These are phyloP conservation scores for Heliothis virescens DNA, from an alignment of 1,140 invertebrate genomes.

Conservation along the genomic window DNA sequence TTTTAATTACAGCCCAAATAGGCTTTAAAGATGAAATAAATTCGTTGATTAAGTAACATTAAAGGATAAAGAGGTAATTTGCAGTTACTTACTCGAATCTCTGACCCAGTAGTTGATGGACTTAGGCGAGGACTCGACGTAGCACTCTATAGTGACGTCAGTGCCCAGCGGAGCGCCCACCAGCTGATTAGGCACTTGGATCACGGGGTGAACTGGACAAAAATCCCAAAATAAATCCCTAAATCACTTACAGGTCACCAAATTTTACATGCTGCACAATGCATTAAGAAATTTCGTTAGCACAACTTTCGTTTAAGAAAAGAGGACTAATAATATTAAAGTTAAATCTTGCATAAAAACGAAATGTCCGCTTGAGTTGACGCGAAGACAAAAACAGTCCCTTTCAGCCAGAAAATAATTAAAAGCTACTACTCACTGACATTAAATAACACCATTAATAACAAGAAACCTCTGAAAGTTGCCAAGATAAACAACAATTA, in stretches of 20 bases:
- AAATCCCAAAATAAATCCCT: constrained; percentile 37
- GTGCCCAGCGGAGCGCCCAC: constrained; percentile 94
- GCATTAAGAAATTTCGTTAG: constrained; percentile 9
- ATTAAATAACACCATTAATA: constrained; percentile 81
- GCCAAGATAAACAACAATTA: constrained; percentile 78
- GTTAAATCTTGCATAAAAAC: constrained; percentile 59
- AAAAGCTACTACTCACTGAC: constrained; percentile 71
- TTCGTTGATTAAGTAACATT: constrained; percentile 12
- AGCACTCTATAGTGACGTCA: constrained; percentile 95
- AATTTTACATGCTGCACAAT: constrained; percentile 22
- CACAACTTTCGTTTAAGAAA: constrained; percentile 30
- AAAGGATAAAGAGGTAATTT: constrained; percentile 4
- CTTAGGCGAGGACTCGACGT: constrained; percentile 95
- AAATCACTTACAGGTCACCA: constrained; percentile 3
- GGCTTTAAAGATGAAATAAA: neutral
- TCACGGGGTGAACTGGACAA: constrained; percentile 93
- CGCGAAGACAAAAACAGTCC: constrained; percentile 61
- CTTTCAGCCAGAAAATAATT: constrained; percentile 72
- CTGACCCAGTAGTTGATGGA: constrained; percentile 96
- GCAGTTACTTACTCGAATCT: constrained; percentile 89
- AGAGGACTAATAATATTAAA: constrained; percentile 54
- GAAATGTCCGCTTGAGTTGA: constrained; percentile 58
- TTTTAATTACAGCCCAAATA: constrained; percentile 5
- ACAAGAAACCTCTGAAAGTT: constrained; percentile 74
- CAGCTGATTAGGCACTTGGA: constrained; percentile 95